Percentiles rank a stretch among this genome's conserved stretches.
phyloP scores from a whole-genome alignment of 2,888 invertebrate species.

The Epirrhoe alternata region DNA sequence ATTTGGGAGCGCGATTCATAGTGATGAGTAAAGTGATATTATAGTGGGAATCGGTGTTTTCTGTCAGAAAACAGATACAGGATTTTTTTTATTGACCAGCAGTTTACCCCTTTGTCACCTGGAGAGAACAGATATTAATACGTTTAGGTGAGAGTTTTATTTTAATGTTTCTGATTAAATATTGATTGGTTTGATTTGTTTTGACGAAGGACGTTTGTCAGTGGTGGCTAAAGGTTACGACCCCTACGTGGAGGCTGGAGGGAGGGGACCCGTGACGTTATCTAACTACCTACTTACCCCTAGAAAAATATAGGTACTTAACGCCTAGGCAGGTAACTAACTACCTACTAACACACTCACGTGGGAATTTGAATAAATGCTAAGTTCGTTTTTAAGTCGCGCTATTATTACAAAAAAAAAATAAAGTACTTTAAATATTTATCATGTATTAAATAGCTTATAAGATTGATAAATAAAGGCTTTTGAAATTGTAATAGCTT shows the following conservation, averaged over 20 bases:
- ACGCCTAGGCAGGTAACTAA: neutral
- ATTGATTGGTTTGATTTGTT: conserved; percentile 70
- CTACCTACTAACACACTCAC: conserved; percentile 8
- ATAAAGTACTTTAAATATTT: neutral
- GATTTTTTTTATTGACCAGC: conserved; percentile 21
- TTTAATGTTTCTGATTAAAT: conserved; percentile 41
- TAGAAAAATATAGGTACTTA: conserved; percentile 38
- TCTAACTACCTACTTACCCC: conserved; percentile 66
- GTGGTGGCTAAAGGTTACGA: conserved; percentile 72
- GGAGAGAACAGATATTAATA: conserved; percentile 43
- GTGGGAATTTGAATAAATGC: conserved; percentile 15
- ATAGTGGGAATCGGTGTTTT: conserved; percentile 37
- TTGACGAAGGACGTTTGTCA: conserved; percentile 56
- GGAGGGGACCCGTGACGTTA: conserved; percentile 61
- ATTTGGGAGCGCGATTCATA: conserved; percentile 42
- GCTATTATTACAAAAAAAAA: neutral
- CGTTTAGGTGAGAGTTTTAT: conserved; percentile 58
- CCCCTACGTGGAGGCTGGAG: conserved; percentile 60
- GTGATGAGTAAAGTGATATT: conserved; percentile 47
- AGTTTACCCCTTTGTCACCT: conserved; percentile 30
- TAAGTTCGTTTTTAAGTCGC: neutral
- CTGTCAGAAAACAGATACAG: conserved; percentile 33
- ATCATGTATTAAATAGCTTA: neutral
- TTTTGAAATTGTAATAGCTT: too few species aligned
- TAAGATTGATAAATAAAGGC: too few species aligned